Evolutionary conservation across 2,797 vertebrate genomes (phyloP), one percentile per base, ranked within the genome.

Genomic region (Alouatta caraya): DNA sequence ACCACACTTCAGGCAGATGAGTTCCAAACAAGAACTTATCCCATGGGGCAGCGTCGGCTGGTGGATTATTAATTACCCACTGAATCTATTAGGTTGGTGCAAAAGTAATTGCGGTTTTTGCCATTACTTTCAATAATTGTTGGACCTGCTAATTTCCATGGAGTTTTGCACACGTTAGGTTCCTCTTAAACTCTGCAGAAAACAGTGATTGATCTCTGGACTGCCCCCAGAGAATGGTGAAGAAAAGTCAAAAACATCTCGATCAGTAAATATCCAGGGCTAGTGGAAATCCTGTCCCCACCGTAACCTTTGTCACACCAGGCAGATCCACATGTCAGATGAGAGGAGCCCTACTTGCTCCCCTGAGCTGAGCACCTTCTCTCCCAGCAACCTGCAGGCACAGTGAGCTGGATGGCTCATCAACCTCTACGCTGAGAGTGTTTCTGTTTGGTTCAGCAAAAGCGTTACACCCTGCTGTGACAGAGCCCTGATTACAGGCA

Each of bases 181-280:
- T 87, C 83, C 52, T 96, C 13, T 59, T 93, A 42, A 90, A n/a
- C 15, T 22, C 59, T 39, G 50, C 72, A 42, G 70, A 83, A 96
- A 42, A 50, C 55, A 13, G 59, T 46, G 14, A 39, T 48, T 88
- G 37, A n/a, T 52, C 42, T 84, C 30, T 92, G 26, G 13, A 76
- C 37, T 61, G 30, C 22, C 70, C 26, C 59, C 21, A 88, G 28
- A 92, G 50, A 93, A 30, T 39, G 42, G 24, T 33, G 55, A 72
- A 72, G 70, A 81, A 75, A 90, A 24, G 28, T 55, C 24, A 15
- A 57, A 82, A 61, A 92, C 26, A n/a, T 44, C 19, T 9, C 28
- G 13, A 2, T 37, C 30, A 37, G 0, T 44, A 52, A 75, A 33
- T 72, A 42, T 22, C 46, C 67, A 46, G 57, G 46, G 75, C 55